Evolutionary conservation across 2,797 vertebrate species (phyloP).

Genomic region (Meriones psammophilus): DNA sequence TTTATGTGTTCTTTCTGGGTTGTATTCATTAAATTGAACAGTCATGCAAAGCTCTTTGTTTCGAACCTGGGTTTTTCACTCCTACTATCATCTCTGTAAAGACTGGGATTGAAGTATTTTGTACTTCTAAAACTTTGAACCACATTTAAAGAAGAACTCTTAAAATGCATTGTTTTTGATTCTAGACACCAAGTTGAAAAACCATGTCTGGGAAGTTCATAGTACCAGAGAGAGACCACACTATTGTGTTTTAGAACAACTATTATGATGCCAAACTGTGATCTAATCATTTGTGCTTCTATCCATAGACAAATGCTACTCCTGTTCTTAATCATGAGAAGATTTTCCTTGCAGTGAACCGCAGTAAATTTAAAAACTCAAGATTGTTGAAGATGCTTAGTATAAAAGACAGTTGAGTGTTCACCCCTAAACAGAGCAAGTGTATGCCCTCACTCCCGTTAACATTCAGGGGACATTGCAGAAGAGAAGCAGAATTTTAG

Average conservation of each 20-base stretch:
- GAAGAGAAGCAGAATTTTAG: neutral
- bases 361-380: neutral
- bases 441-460: neutral
- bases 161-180: neutral
- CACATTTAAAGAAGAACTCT: constrained; percentile 5
- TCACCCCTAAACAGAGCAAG: neutral
- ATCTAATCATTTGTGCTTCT: neutral
- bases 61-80: neutral
- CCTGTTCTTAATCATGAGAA: neutral
- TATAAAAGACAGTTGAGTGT: neutral
- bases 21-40: constrained; percentile 15
- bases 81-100: constrained; percentile 30
- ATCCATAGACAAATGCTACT: neutral
- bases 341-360: neutral
- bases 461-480: no score
- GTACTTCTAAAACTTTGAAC: neutral
- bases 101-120: constrained; percentile 19
- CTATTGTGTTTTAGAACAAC: neutral
- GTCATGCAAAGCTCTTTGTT: neutral
- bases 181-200: neutral
- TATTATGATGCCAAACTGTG: neutral
- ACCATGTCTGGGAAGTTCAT: neutral
- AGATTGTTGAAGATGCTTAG: neutral
- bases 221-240: neutral
- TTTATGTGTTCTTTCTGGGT: neutral